Conservation (phyloP, 2,113 vertebrate genomes). For the Oreochromis spilurus region DNA sequence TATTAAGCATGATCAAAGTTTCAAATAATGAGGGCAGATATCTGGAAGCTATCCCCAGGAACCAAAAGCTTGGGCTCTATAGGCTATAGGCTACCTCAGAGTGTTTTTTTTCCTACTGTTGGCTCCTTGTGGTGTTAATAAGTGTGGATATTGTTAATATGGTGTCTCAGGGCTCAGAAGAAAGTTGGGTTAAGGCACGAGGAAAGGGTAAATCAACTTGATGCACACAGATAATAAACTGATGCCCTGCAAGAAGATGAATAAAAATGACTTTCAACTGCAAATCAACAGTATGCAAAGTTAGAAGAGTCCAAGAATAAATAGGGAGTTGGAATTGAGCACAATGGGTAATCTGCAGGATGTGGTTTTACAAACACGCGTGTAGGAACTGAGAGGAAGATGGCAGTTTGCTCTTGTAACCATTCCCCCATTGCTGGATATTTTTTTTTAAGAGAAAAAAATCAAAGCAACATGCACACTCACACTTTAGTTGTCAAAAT, state of each 20-base stretch:
- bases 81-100: not conserved
- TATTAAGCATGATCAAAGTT: not conserved
- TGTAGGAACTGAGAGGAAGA: not conserved
- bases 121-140: not conserved
- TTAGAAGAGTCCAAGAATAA: not conserved
- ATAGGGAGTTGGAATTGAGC: not conserved
- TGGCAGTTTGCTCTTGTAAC: constrained; percentile 2
- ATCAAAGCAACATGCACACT: not conserved
- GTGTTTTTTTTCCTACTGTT: not conserved
- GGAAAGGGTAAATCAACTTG: not conserved
- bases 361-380: not conserved
- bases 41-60: not conserved
- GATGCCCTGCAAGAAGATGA: not conserved
- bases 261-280: not conserved
- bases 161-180: not conserved
- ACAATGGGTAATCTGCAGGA: not conserved
- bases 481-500: not conserved
- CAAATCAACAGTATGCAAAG: not conserved
- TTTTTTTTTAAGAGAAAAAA: not conserved
- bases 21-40: not conserved
- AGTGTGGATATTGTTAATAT: not conserved
- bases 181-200: not conserved
- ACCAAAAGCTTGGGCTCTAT: not conserved
- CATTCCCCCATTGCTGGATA: not conserved
- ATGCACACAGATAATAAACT: not conserved